Evolutionary conservation across 2,797 vertebrate species (phyloP), one percentile per base, ranked within the genome.

Genomic region (Basileuterus tristriatus): DNA sequence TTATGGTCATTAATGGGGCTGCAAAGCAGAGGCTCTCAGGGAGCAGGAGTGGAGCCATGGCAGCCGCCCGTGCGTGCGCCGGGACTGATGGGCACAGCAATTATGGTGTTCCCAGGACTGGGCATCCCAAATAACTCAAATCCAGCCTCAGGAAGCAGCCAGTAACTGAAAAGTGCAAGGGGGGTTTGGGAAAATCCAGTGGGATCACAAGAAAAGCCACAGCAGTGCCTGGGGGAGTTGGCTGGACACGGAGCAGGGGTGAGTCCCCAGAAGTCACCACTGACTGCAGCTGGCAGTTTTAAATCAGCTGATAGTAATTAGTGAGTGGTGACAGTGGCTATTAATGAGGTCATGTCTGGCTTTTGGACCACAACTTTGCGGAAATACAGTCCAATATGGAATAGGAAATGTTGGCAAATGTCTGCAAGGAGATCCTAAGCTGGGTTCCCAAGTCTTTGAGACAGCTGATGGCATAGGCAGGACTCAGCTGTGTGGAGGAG

Each of bases 1-100:
- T 96, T 90, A 91, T 0, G 5, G 82, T 75, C 93, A 92, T 95
- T 93, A 97, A 96, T 81, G 89, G 93, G 64, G 78, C 65, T 92
- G 89, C 88, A 87, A 91, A 94, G 92, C 92, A 95, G 89, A 74
- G 8, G 6, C 83, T 58, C 49, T 80, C 78, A 83, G 71, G 84
- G 93, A 87, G 68, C 34, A 43, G 88, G 41, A 87, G 55, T 0
- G 3, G 58, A 83, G 87, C 2, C 41, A 84, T 49, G 78, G 50
- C 70, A 77, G 83, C 41, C 1, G 15, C 70, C 59, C 3, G 7
- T 63, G 93, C 11, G 0, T 9, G 46, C 0, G 1, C 49, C 0
- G 23, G 34, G 96, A 94, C 36, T 62, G 92, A 92, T 9, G 3
- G 16, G 12, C 39, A 19, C 0, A 0, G 56, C 41, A 93, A 30